Percentiles rank a stretch among this genome's conserved stretches.
Evolutionary conservation across 2,888 invertebrate genomes (phyloP).

Genomic region (Malacosoma neustria): DNA sequence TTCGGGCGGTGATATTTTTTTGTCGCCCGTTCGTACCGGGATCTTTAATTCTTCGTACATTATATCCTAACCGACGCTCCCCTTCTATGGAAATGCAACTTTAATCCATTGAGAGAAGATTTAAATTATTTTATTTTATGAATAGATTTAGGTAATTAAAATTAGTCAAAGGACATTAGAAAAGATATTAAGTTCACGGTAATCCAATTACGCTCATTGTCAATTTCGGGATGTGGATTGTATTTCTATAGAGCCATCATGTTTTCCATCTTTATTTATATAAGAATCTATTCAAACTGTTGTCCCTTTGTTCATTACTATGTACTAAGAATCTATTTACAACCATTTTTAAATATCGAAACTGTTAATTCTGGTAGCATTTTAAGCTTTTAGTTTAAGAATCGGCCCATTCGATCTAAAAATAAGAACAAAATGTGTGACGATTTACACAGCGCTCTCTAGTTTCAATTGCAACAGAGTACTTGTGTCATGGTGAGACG

Average conservation of each 20-base stretch:
- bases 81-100: background rate
- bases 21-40: conserved; percentile 51
- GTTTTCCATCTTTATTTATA: conserved; percentile 59
- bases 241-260: conserved; percentile 63
- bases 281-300: conserved; percentile 45
- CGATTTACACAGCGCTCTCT: too few species aligned
- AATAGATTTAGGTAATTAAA: conserved; percentile 19
- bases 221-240: conserved; percentile 69
- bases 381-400: background rate
- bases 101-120: background rate
- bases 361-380: background rate
- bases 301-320: conserved; percentile 48
- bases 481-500: too few species aligned
- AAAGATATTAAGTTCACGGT: conserved; percentile 66
- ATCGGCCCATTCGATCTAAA: too few species aligned
- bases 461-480: too few species aligned
- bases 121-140: conserved; percentile 1
- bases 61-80: conserved; percentile 9
- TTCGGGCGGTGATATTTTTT: conserved; percentile 72
- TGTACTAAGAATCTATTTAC: too few species aligned
- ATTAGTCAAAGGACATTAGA: conserved; percentile 38
- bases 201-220: conserved; percentile 73
- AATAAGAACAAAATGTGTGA: too few species aligned
- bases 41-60: conserved; percentile 13
- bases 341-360: conserved; percentile 46